These are phyloP conservation scores for Ennomos fuscantarius DNA, from an alignment of 2,888 invertebrate species.

Conservation along the genomic window DNA sequence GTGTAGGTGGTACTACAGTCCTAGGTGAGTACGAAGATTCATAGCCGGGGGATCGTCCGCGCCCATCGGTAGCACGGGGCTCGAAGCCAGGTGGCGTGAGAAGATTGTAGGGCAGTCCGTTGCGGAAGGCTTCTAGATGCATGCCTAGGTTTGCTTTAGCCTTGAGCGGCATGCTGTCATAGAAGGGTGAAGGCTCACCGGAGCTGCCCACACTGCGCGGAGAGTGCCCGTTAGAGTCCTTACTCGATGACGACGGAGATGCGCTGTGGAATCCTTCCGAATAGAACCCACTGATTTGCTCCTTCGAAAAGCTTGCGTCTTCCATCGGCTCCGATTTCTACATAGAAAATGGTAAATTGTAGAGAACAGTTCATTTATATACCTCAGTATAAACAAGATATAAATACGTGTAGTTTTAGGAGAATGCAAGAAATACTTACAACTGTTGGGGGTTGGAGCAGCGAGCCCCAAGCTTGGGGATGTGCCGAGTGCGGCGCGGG, in stretches of 20 bases:
- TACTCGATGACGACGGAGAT: slow-evolving; percentile 85
- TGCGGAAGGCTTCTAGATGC: slow-evolving; percentile 72
- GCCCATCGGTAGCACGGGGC: slow-evolving; percentile 60
- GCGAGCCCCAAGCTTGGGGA: slow-evolving; percentile 65
- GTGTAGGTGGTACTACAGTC: slow-evolving; percentile 60
- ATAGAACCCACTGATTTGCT: slow-evolving; percentile 86
- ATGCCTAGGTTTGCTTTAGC: slow-evolving; percentile 76
- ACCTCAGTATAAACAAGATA: background rate
- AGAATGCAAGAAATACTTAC: slow-evolving; percentile 54
- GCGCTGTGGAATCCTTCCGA: slow-evolving; percentile 86
- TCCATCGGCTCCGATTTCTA: slow-evolving; percentile 86
- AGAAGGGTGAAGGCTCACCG: slow-evolving; percentile 71
- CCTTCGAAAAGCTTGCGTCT: slow-evolving; percentile 77
- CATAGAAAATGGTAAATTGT: slow-evolving; percentile 49
- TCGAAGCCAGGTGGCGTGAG: slow-evolving; percentile 87
- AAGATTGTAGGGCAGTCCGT: slow-evolving; percentile 83
- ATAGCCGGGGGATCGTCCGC: slow-evolving; percentile 66
- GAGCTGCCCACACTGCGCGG: slow-evolving; percentile 76
- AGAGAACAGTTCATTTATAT: slow-evolving; percentile 14
- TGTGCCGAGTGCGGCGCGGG: slow-evolving; percentile 67
- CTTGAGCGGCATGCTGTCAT: slow-evolving; percentile 70
- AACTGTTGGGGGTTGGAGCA: slow-evolving; percentile 68
- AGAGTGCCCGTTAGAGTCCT: slow-evolving; percentile 79
- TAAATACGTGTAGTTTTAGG: background rate
- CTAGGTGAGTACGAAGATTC: slow-evolving; percentile 69